phyloP scores from a whole-genome alignment of 2,888 invertebrate genomes.

The Mactromeris polynyma region DNA sequence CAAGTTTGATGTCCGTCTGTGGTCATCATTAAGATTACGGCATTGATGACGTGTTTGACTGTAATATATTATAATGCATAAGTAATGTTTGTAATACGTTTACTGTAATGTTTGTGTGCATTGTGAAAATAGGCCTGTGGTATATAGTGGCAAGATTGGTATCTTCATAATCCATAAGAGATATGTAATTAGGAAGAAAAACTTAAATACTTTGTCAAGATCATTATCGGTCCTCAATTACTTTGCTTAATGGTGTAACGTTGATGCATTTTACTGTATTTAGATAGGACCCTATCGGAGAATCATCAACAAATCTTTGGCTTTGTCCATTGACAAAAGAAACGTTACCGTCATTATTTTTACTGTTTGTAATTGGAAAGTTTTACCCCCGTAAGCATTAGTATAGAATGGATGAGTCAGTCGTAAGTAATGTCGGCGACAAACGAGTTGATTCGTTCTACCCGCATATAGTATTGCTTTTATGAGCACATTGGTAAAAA shows the following conservation, averaged over 20 bases:
- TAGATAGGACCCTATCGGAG: background rate
- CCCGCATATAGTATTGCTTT: background rate
- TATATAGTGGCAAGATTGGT: constrained; percentile 34
- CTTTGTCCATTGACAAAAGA: constrained; percentile 51
- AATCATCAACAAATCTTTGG: constrained; percentile 19
- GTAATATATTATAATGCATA: background rate
- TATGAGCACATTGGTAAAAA: background rate
- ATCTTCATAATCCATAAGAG: constrained; percentile 33
- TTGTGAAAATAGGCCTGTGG: background rate
- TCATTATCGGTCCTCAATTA: constrained; percentile 38
- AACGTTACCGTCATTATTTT: constrained; percentile 50
- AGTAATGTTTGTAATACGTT: background rate
- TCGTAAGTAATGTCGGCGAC: background rate
- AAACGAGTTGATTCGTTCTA: background rate
- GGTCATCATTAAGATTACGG: background rate
- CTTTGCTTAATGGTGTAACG: constrained; percentile 41
- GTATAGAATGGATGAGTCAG: constrained; percentile 9
- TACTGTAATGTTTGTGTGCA: constrained; percentile 24
- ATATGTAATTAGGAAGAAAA: constrained; percentile 33
- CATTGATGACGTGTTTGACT: background rate
- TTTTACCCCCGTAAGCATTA: constrained; percentile 8
- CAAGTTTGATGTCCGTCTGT: too few relatives aligned
- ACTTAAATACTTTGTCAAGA: constrained; percentile 36
- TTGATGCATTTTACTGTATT: constrained; percentile 28
- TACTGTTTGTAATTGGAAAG: constrained; percentile 37